A percentile compares a stretch with the other conserved stretches of the same genome.
phyloP scores from a whole-genome alignment of 30 jellyfish, hydroid and myxozoan genomes.

The Nemopilema nomurai region DNA sequence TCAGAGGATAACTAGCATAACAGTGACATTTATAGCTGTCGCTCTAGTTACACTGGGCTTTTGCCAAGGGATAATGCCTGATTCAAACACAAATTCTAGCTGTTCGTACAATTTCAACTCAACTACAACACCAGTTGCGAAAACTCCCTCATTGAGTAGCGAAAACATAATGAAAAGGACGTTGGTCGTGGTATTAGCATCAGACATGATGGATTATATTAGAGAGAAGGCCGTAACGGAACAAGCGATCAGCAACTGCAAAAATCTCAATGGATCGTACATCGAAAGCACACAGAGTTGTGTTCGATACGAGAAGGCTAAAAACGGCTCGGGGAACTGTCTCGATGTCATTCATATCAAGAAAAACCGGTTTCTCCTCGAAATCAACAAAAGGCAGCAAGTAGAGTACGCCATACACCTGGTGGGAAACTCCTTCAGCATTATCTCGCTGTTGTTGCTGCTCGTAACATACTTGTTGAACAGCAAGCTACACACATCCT shows the following conservation, averaged over 20 bases:
- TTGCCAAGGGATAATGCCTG: not conserved
- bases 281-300: conserved; percentile 3
- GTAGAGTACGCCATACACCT: conserved; percentile 6
- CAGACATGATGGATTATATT: conserved; percentile 32
- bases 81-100: not conserved
- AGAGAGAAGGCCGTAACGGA: not conserved
- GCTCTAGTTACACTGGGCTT: not conserved
- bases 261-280: conserved; percentile 27
- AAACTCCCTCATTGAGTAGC: not conserved
- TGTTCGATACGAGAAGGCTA: not conserved
- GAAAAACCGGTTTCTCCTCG: not conserved
- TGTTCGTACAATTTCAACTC: conserved; percentile 16
- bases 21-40: not conserved
- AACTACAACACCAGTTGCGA: not conserved
- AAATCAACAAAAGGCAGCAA: not conserved
- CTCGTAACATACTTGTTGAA: conserved; percentile 13
- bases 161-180: not conserved
- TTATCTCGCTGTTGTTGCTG: conserved; percentile 13
- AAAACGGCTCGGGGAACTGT: not conserved
- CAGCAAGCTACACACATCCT: conserved; percentile 55
- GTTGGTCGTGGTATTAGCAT: conserved; percentile 29
- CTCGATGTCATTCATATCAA: not conserved
- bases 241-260: conserved; percentile 24
- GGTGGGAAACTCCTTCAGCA: conserved; percentile 31
- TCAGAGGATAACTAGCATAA: not conserved